Base-by-base conservation (phyloP, 2,888 invertebrate species). In the Agriopis marginaria region DNA sequence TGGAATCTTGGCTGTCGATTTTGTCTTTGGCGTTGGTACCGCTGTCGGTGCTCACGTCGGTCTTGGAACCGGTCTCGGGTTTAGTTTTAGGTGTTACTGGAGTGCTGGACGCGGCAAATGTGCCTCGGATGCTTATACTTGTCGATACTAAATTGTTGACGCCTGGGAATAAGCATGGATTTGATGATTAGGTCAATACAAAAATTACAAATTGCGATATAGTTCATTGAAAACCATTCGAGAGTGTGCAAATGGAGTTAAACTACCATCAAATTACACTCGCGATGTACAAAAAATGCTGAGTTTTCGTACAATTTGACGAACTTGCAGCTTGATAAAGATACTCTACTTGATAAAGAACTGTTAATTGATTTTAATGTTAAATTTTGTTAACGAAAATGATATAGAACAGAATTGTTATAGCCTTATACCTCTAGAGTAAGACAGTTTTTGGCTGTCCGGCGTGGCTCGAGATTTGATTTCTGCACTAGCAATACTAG, bases 401-500 rank as follows among this genome's bases (percentile, higher is more conserved):
- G 50, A 17, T 17, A 2, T 9, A 12, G 32, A 32, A 32, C 5
- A 3, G 32, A 32, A 32, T 32, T 32, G 32, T 32, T 32, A 32
- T 3, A 32, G n/a, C 42, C 17, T 14, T 1, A 44, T 74, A 87
- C 89, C 86, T 86, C 80, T 87, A 63, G 81, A 81, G 7, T 79
- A 80, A 10, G 84, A 72, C 6, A 83, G 63, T 68, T 86, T 86
- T 63, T 87, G 87, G 67, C 87, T 89, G 63, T 91, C 91, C 3
- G 90, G 90, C 39, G 91, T 90, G 23, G 86, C 86, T 8, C 87
- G 85, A 40, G 89, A 85, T 70, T 88, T 90, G 68, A 87, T 88
- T 61, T 89, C 89, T 0, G 81, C 81, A 67, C 89, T 89, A 10
- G 87, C 86, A 73, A 82, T 82, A 72, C 87, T 89, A 2, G 86